Conservation (phyloP, 2,888 invertebrate genomes). For the Agrochola lychnidis region DNA sequence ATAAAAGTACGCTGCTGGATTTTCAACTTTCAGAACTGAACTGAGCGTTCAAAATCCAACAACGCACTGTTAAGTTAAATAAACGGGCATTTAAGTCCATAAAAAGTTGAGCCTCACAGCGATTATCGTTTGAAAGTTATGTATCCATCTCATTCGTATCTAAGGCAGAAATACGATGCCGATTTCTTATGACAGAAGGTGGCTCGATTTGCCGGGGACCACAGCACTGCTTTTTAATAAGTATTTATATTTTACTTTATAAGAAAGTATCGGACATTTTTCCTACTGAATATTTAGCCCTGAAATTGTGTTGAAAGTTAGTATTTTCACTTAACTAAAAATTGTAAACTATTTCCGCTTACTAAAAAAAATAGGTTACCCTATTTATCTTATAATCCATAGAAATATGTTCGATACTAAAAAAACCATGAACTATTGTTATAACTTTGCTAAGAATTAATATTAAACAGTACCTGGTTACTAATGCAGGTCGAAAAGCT, state of each 20-base stretch:
- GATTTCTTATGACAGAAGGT: slow-evolving; percentile 14
- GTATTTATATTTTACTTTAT: slow-evolving; percentile 60
- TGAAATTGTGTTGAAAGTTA: background rate
- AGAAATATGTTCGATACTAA: slow-evolving; percentile 43
- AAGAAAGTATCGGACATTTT: slow-evolving; percentile 39
- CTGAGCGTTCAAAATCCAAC: background rate
- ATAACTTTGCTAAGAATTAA: slow-evolving; percentile 55
- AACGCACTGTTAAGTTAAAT: background rate
- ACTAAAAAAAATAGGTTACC: no score
- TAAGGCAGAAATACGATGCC: background rate
- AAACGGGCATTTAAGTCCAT: no score
- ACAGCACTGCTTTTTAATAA: slow-evolving; percentile 55
- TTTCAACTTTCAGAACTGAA: background rate
- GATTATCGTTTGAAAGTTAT: no score
- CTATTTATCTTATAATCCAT: background rate
- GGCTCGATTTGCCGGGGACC: slow-evolving; percentile 5
- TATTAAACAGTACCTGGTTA: slow-evolving; percentile 54
- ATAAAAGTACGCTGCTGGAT: background rate
- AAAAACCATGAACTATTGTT: slow-evolving; percentile 49
- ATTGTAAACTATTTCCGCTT: no score
- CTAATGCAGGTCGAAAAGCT: slow-evolving; percentile 36
- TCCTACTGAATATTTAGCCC: background rate
- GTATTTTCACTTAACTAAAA: background rate
- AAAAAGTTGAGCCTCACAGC: no score
- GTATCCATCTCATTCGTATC: background rate